Conservation (phyloP, 2,113 vertebrate genomes). For the Pangasianodon hypophthalmus region DNA sequence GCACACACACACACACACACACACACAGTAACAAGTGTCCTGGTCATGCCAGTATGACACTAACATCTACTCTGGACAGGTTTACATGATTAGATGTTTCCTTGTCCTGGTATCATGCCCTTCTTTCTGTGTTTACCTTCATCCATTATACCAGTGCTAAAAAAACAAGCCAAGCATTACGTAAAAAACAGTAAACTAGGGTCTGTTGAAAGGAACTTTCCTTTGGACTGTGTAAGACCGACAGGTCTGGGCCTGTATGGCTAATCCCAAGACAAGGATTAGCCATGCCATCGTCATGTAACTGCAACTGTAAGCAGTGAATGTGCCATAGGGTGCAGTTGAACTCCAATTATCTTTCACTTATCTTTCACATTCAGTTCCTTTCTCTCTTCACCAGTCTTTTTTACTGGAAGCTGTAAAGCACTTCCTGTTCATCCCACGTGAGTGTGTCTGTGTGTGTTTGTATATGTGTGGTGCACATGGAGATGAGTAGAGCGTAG, state of each 20-base stretch:
- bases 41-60: conserved; percentile 1
- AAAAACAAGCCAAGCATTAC: not conserved
- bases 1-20: not conserved
- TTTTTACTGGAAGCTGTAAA: conserved; percentile 49
- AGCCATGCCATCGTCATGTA: conserved; percentile 30
- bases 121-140: not conserved
- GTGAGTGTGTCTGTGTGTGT: conserved; percentile 30
- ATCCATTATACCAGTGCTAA: not conserved
- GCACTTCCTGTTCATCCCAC: conserved; percentile 24
- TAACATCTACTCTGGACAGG: not conserved
- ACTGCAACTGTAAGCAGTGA: conserved; percentile 36
- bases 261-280: conserved; percentile 15
- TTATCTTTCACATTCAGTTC: conserved; percentile 7
- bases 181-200: not conserved
- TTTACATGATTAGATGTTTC: not conserved
- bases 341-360: conserved; percentile 27
- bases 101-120: not conserved
- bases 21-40: not conserved
- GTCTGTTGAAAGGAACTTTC: conserved; percentile 10
- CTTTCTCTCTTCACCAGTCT: conserved; percentile 10
- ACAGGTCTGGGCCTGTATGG: conserved; percentile 16
- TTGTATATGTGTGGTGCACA: conserved; percentile 30
- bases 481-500: conserved; percentile 51
- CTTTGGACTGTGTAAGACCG: conserved; percentile 6
- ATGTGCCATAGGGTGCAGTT: conserved; percentile 20